Percentiles rank a stretch among this genome's conserved stretches.
Conservation (phyloP, 2,888 invertebrate genomes). For the Parascotia fuliginaria region DNA sequence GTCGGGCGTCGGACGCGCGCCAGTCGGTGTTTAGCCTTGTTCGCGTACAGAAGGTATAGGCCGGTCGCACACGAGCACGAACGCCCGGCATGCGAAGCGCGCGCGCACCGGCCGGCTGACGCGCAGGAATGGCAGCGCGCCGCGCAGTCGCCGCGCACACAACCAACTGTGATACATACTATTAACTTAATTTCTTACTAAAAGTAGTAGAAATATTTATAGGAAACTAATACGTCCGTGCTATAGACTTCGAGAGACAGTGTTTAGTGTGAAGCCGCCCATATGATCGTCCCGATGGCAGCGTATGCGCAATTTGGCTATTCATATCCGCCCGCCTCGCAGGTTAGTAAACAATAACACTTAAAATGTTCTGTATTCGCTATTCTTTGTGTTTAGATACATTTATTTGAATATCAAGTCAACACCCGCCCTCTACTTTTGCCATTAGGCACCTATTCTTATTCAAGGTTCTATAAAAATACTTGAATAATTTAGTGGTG, state of each 20-base stretch:
- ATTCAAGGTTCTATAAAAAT: too few species aligned
- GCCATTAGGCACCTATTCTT: not conserved
- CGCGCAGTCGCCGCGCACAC: conserved; percentile 78
- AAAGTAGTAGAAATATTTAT: conserved; percentile 59
- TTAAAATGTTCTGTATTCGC: too few species aligned
- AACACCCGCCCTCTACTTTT: not conserved
- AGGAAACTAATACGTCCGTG: conserved; percentile 74
- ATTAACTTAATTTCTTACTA: conserved; percentile 66
- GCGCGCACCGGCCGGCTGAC: conserved; percentile 75
- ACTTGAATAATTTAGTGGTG: too few species aligned
- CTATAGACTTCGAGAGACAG: conserved; percentile 82
- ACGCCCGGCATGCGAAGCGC: conserved; percentile 74
- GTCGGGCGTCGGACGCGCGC: conserved; percentile 79
- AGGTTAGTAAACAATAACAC: conserved; percentile 87
- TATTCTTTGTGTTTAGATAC: too few species aligned
- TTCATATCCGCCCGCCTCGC: conserved; percentile 95
- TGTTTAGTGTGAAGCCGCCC: conserved; percentile 83
- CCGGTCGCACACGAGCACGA: conserved; percentile 62
- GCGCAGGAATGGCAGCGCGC: conserved; percentile 81
- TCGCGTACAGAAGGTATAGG: conserved; percentile 74
- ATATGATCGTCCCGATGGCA: conserved; percentile 87
- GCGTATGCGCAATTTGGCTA: conserved; percentile 97
- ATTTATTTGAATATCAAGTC: not conserved
- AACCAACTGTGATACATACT: conserved; percentile 79
- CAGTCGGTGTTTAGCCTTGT: conserved; percentile 80